Evolutionary conservation across 2,888 invertebrate species (phyloP).

Genomic region (Julus scanicus): DNA sequence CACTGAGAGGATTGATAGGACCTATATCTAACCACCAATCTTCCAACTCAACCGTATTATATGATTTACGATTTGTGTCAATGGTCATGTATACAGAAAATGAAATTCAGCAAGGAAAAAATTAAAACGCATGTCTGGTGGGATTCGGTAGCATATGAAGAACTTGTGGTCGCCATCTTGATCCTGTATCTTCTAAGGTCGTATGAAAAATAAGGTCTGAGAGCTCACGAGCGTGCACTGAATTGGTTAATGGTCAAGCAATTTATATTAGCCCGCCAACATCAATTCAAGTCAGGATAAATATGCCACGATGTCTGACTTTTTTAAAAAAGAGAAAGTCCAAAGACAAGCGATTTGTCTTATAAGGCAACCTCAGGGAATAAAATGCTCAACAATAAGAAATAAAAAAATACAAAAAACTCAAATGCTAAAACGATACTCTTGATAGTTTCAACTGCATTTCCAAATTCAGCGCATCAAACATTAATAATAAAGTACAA

Average conservation of each 20-base stretch:
- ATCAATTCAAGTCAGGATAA: constrained; percentile 22
- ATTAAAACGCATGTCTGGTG: constrained; percentile 3
- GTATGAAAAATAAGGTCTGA: constrained; percentile 6
- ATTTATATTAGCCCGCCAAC: constrained; percentile 8
- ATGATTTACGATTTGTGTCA: not conserved
- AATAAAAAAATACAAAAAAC: not conserved
- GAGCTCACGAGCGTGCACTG: constrained; percentile 25
- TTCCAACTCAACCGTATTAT: not conserved
- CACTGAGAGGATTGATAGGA: too few species aligned
- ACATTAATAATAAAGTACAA: too few species aligned
- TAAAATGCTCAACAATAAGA: constrained; percentile 26
- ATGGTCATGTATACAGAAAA: not conserved
- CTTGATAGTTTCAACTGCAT: not conserved
- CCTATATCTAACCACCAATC: too few species aligned
- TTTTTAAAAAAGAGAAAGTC: not conserved
- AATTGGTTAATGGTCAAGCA: constrained; percentile 26
- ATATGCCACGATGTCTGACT: not conserved
- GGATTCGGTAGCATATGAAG: not conserved
- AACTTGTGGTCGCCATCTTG: not conserved
- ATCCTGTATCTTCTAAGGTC: not conserved
- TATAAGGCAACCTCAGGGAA: constrained; percentile 5
- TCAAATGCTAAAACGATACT: not conserved
- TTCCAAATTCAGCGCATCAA: too few species aligned
- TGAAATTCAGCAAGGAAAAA: not conserved
- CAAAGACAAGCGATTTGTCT: not conserved